A percentile compares a stretch with the other conserved stretches of the same genome.
Conservation (phyloP, 2,113 vertebrate genomes). For the Odobenus rosmarus region DNA sequence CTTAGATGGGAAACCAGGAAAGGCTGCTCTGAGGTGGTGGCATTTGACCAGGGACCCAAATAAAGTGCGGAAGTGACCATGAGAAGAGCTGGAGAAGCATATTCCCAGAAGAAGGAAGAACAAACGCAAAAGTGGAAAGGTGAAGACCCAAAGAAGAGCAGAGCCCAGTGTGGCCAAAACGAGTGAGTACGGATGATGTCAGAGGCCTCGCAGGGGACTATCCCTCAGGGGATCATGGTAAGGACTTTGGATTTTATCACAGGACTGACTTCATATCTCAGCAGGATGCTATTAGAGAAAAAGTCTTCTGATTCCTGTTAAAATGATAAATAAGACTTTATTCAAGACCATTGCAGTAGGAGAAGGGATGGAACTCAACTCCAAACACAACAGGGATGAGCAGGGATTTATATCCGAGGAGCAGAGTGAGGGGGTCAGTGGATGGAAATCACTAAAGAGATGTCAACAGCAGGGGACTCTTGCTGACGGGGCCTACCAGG, state of each 20-base stretch:
- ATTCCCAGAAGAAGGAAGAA: neutral
- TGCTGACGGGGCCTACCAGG: neutral
- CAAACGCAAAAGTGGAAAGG: neutral
- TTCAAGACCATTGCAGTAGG: neutral
- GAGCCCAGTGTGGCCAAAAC: neutral
- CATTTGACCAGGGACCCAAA: neutral
- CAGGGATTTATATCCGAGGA: neutral
- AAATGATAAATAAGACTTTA: neutral
- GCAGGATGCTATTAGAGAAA: neutral
- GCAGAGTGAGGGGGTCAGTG: neutral
- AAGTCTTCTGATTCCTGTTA: neutral
- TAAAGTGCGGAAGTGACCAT: neutral
- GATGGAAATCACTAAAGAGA: neutral
- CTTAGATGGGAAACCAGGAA: neutral
- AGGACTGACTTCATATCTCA: neutral
- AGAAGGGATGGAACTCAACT: neutral
- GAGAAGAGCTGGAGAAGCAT: neutral
- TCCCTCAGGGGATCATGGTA: neutral
- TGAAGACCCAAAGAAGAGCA: neutral
- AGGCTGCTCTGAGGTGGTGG: neutral
- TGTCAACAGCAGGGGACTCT: neutral
- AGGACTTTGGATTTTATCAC: neutral
- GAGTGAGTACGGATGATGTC: neutral
- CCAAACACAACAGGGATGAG: neutral
- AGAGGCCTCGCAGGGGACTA: neutral